Evolutionary conservation across 92 coral and sea anemone genomes (phyloP).

Genomic region (Phenganax subtilis): DNA sequence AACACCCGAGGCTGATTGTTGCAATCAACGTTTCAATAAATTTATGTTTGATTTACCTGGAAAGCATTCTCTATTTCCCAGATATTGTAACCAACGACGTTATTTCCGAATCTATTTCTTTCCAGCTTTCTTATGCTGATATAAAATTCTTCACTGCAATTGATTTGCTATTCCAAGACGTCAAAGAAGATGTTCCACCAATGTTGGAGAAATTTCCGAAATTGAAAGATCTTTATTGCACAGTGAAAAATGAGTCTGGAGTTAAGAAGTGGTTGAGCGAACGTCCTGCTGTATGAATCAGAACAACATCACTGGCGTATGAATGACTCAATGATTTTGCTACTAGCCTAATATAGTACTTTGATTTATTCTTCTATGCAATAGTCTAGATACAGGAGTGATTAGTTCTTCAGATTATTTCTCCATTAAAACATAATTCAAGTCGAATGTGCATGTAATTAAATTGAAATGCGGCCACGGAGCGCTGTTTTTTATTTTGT

Average conservation of each 20-base stretch:
- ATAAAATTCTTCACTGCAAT: slow-evolving; percentile 2
- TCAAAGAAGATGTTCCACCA: slow-evolving; percentile 1
- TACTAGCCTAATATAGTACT: no score
- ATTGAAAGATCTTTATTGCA: slow-evolving; percentile 10
- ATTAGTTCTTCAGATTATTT: no score
- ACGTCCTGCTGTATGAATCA: not conserved
- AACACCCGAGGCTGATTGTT: not conserved
- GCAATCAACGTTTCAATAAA: not conserved
- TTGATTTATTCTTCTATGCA: no score
- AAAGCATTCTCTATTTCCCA: not conserved
- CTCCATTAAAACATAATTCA: no score
- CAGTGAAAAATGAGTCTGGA: slow-evolving; percentile 8
- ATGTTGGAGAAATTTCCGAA: slow-evolving; percentile 7
- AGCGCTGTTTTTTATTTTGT: no score
- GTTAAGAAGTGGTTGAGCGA: slow-evolving; percentile 22
- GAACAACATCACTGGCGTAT: no score
- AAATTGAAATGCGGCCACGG: no score
- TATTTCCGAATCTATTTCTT: not conserved
- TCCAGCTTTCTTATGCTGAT: slow-evolving; percentile 28
- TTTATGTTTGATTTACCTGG: not conserved
- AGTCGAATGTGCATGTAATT: no score
- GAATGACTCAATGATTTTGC: no score
- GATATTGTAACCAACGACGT: not conserved
- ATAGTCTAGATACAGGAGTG: no score
- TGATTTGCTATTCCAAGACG: not conserved